Evolutionary conservation across 2,888 invertebrate species (phyloP).

Genomic region (Lithodes maja): DNA sequence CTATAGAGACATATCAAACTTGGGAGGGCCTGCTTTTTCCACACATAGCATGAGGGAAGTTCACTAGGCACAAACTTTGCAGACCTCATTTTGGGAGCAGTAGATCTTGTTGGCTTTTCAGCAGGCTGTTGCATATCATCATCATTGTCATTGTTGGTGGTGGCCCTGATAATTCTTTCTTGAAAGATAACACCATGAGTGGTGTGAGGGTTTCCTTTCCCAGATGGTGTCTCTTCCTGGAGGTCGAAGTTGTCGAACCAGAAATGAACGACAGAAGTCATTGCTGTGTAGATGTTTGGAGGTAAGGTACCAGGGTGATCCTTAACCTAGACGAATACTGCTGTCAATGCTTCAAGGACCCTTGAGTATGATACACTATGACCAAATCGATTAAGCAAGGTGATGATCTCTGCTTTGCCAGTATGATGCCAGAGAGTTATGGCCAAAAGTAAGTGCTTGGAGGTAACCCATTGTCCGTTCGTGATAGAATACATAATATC

Average conservation of each 20-base stretch:
- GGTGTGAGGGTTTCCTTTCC: conserved; percentile 1
- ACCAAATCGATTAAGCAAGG: conserved; percentile 34
- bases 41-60: background rate
- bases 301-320: conserved; percentile 27
- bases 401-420: conserved; percentile 30
- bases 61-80: conserved; percentile 5
- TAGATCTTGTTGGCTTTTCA: conserved; percentile 24
- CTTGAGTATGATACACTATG: conserved; percentile 26
- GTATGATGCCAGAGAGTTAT: conserved; percentile 33
- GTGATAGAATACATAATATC: conserved; percentile 19
- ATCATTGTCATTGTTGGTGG: background rate
- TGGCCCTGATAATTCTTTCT: background rate
- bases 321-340: conserved; percentile 28
- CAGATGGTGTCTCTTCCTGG: background rate
- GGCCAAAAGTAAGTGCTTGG: conserved; percentile 22
- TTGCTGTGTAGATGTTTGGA: conserved; percentile 19
- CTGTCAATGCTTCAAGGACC: conserved; percentile 32
- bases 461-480: conserved; percentile 3
- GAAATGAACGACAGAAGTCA: conserved; percentile 26
- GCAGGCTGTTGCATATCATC: conserved; percentile 2
- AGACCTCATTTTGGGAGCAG: conserved; percentile 15
- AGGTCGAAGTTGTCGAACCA: conserved; percentile 18
- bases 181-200: conserved; percentile 5
- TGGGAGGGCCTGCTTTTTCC: conserved; percentile 1
- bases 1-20: background rate